These are phyloP conservation scores for Scaptomyza cyrtandrae DNA, from an alignment of 2,888 invertebrate genomes.

Conservation along the genomic window DNA sequence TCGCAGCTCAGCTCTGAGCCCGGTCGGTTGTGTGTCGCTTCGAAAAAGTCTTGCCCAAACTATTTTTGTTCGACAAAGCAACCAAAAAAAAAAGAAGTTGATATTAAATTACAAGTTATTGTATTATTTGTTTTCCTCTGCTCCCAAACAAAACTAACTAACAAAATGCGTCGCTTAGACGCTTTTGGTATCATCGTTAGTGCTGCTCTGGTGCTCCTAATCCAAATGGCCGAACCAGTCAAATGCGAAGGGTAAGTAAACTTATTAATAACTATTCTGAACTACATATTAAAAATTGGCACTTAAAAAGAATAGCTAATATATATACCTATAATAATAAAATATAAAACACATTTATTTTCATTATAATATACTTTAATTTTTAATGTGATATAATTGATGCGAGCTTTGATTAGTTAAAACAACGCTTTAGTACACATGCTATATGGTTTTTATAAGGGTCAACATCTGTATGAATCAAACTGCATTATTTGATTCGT, in stretches of 20 bases:
- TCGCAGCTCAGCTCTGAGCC: conserved; percentile 69
- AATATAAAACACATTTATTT: background rate
- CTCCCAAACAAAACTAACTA: conserved; percentile 17
- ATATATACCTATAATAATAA: too few relatives aligned
- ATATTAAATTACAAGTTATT: conserved; percentile 31
- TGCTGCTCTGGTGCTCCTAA: conserved; percentile 52
- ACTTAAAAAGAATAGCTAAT: too few relatives aligned
- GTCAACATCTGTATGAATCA: background rate
- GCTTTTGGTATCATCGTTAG: conserved; percentile 55
- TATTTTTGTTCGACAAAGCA: background rate
- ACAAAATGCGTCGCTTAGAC: conserved; percentile 70
- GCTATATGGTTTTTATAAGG: background rate
- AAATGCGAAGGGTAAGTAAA: conserved; percentile 69
- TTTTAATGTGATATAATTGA: conserved; percentile 11
- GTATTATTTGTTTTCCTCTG: conserved; percentile 22
- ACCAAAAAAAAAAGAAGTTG: conserved; percentile 5
- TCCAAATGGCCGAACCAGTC: conserved; percentile 61
- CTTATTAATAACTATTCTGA: background rate
- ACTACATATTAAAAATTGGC: background rate
- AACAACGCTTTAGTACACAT: too few relatives aligned
- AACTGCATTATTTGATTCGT: background rate
- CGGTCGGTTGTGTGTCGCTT: conserved; percentile 62
- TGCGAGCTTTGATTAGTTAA: background rate
- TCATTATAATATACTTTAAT: background rate
- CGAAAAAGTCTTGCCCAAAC: conserved; percentile 6